Evolutionary conservation across 1,140 invertebrate species (phyloP), one percentile per base, ranked within the genome.

Genomic region (Eubasilissa regina): DNA sequence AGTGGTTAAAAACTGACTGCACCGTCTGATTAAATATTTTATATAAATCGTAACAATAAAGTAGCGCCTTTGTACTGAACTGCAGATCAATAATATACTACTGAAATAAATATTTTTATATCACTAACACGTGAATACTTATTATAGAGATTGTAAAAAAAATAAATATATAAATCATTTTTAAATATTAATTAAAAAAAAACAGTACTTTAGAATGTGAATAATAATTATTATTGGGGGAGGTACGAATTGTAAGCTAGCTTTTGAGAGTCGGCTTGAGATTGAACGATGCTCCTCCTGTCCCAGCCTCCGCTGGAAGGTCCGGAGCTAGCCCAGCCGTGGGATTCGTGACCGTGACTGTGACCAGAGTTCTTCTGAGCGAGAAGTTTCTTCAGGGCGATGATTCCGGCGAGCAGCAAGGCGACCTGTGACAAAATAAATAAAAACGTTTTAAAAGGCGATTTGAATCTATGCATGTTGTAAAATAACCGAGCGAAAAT

Each of bases 381-480:
- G 91, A 95, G 87, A 0, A 95, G 86, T 83, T 95, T 95, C 90
- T 95, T 95, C n/a, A 95, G 83, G 0, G 93, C 93, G 64, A 95
- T 94, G 76, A 95, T 95, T 78, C 94, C 91, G 0, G 94, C 92
- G 43, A 95, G 87, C 0, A 95, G 91, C 11, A 95, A 86, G 0
- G 94, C 94, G 81, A 95, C 94, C 88, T 89, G 73, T 1, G 17
- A 53, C 21, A 21, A 6, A 35, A 47, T 45, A 58, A 47, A 73
- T 12, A 62, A 15, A 56, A 9, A 56, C 15, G 15, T 56, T 56
- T 56, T n/a, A n/a, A n/a, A n/a, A n/a, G n/a, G n/a, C n/a, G n/a
- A n/a, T n/a, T n/a, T n/a, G n/a, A n/a, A n/a, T n/a, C n/a, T n/a
- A n/a, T n/a, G n/a, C n/a, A 12, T 56, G 15, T 56, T 12, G 15